Base-by-base conservation (phyloP, 2,113 vertebrate genomes). In the Glaucomys volans region DNA sequence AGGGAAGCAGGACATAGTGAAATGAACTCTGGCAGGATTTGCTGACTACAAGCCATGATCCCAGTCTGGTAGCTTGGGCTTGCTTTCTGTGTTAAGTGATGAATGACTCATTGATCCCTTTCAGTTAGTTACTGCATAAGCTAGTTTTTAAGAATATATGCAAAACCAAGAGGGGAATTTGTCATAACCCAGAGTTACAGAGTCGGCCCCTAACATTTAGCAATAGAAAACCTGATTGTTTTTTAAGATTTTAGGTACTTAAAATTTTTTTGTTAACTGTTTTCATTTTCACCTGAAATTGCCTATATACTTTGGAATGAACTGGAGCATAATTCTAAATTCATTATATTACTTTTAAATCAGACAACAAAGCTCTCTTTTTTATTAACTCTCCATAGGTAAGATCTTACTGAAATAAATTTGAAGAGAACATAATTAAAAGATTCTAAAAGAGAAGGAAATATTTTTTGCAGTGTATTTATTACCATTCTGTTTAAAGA, bases 391-490 rank as follows among this genome's bases (percentile, higher is more conserved):
- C 12, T 80, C 28, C 30, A 62, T 4, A 10, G 87, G 28, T 97
- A 62, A 75, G 30, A 59, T 69, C 72, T 42, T 67, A 9, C 85
- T 92, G 44, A 93, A 71, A 81, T 91, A 77, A 85, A 81, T 85
- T 88, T 79, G 40, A 84, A 74, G 26, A 95, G 66, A 95, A 59
- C 72, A 54, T 84, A 17, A 64, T 42, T 71, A 62, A 54, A 90
- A 50, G 10, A 8, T 74, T 90, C 28, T 59, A 32, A 80, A 90
- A 75, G 76, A 54, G 10, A 64, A 87, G 30, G 75, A n/a, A 82
- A 22, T 81, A 52, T n/a, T 62, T 71, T 44, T 83, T n/a, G 28
- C 9, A 66, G 1, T 72, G 50, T 82, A 52, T 57, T 28, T 90
- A 9, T 80, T 62, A 42, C 71, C 17, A 1, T 91, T 14, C 69